phyloP scores from a whole-genome alignment of 2,113 vertebrate genomes.

The Lophotis ruficrista region DNA sequence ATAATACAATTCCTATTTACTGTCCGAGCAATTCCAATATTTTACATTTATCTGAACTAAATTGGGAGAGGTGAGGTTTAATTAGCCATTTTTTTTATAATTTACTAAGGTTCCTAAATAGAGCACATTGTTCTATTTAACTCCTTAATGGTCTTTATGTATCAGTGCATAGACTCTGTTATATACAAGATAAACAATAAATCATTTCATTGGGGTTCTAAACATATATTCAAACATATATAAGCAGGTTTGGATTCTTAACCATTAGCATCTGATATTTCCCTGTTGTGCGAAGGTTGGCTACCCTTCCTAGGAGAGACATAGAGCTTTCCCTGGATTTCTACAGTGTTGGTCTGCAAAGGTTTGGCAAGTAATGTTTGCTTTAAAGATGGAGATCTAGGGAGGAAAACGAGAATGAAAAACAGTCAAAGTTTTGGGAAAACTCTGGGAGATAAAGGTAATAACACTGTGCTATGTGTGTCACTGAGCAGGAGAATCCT shows the following conservation, averaged over 20 bases:
- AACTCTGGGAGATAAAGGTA: background rate
- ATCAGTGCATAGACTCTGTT: background rate
- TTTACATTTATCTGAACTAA: background rate
- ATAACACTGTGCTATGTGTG: background rate
- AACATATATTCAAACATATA: background rate
- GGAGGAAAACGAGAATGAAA: background rate
- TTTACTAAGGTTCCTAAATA: background rate
- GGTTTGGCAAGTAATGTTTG: background rate
- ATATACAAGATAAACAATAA: background rate
- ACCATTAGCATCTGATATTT: background rate
- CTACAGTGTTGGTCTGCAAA: background rate
- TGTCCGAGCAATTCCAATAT: background rate
- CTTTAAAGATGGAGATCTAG: background rate
- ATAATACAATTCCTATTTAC: background rate
- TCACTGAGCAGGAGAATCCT: background rate
- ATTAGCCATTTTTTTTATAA: background rate
- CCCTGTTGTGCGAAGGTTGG: background rate
- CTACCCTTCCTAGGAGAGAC: background rate
- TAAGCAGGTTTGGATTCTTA: background rate
- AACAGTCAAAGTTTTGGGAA: background rate
- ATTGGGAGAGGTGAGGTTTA: background rate
- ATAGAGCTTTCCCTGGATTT: background rate
- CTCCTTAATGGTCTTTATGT: background rate
- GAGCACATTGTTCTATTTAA: background rate
- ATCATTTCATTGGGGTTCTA: background rate